Evolutionary conservation across 1,140 invertebrate species (phyloP), one percentile per base, ranked within the genome.

Genomic region (Diorhabda carinulata): DNA sequence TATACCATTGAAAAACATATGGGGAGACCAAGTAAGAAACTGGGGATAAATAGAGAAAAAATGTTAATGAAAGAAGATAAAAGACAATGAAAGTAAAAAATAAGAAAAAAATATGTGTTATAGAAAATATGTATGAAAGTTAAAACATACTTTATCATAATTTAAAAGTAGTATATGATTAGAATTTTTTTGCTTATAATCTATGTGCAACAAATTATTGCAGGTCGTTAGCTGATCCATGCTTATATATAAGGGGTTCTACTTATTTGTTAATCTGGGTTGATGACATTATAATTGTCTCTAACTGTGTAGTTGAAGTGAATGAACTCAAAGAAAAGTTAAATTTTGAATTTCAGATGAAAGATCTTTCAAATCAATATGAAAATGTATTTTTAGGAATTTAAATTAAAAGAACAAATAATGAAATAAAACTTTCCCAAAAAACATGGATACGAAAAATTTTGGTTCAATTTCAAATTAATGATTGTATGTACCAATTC

Each of bases 271-370:
- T 75, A 41, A 66, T 78, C 4, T 78, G 78, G 68, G 78, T 79
- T 1, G 78, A 79, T 58, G 78, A 81, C 61, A 71, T 79, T 5
- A n/a, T 80, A 5, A 70, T 80, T 52, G 10, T 72, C 42, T 78
- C 72, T 44, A 75, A 61, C 7, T 61, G 72, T 60, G 25, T 56
- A 5, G 57, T 68, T 43, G 57, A 68, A 40, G 9, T 64, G 42
- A 69, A 67, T 5, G n/a, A 43, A 7, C 3, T 71, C 6, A 71
- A 68, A 45, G 40, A 56, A 9, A 7, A 57, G 43, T 43, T 71
- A 59, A 45, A n/a, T 9, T 57, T 64, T 42, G 42, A 9, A n/a
- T 43, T 71, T 66, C 43, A 62, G 41, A 66, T 72, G 59, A 72
- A 57, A 62, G 67, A 69, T 61, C 25, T 69, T 6, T 5, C 44